Base-by-base conservation (phyloP, 2,797 vertebrate species). In the Xenopus petersii region DNA sequence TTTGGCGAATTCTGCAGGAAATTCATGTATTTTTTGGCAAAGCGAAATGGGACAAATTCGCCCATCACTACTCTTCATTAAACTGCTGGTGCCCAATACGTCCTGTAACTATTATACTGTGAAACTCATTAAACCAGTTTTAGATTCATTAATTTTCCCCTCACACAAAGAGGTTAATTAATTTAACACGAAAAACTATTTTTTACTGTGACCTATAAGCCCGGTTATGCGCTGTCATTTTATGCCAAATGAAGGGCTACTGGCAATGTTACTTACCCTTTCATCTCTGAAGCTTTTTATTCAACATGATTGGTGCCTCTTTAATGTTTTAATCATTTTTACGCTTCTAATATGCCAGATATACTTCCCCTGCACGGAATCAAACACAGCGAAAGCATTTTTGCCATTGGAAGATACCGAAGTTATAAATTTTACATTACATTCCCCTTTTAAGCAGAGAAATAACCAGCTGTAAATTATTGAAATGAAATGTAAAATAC, bases 401-500 rank as follows among this genome's bases (percentile, higher is more conserved):
- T 84, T 86, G 84, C 84, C 84, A 84, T 81, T 84, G 84, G 65
- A 71, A 86, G 83, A 80, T 67, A 79, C 82, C 81, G 66, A 48
- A 80, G 80, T 84, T 86, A 88, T 88, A 85, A 84, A 87, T 88
- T 86, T 88, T 88, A 81, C 82, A 86, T 87, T 78, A 85, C 85
- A 81, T 81, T 81, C 83, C 84, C 85, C 5, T 88, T 87, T 86
- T 86, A 88, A 87, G 84, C 82, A 86, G 85, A 85, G 85, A 87
- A 88, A 87, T 86, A 87, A 86, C 82, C 83, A 80, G 42, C 83
- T 83, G 82, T 88, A 82, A 88, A 88, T 86, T 88, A 87, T 86
- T 86, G 78, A 87, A 82, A 77, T 81, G 80, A 64, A 84, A 84
- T 86, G 85, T 87, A 87, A 86, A 86, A 86, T 85, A 87, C 84